Evolutionary conservation across 2,797 vertebrate species (phyloP).

Genomic region (Pseudochaenichthys georgianus): DNA sequence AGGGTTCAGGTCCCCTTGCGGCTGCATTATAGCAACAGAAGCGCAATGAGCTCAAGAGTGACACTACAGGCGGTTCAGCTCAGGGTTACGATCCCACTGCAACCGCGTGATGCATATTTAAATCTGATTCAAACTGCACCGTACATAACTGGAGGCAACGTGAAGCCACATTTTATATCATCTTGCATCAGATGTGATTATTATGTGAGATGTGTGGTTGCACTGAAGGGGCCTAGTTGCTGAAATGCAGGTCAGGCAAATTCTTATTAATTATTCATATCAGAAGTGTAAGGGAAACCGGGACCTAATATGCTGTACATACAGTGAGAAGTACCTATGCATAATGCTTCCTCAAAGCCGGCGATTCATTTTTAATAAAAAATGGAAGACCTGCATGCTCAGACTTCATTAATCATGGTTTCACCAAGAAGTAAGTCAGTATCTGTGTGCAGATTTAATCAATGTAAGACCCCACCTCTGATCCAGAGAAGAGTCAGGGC

Average conservation of each 20-base stretch:
- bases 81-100: slow-evolving; percentile 59
- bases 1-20: slow-evolving; percentile 41
- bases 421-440: slow-evolving; percentile 22
- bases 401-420: slow-evolving; percentile 14
- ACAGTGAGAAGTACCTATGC: slow-evolving; percentile 26
- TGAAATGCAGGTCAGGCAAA: slow-evolving; percentile 68
- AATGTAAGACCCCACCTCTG: background rate
- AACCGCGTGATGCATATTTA: slow-evolving; percentile 66
- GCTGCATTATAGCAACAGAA: slow-evolving; percentile 44
- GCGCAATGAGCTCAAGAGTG: slow-evolving; percentile 46
- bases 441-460: slow-evolving; percentile 28
- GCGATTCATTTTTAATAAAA: slow-evolving; percentile 52
- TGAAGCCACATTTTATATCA: slow-evolving; percentile 46
- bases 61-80: slow-evolving; percentile 64
- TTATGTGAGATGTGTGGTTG: slow-evolving; percentile 58
- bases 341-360: slow-evolving; percentile 34
- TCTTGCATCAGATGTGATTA: slow-evolving; percentile 61
- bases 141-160: slow-evolving; percentile 55
- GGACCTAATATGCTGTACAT: slow-evolving; percentile 50
- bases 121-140: slow-evolving; percentile 45
- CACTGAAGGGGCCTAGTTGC: slow-evolving; percentile 35
- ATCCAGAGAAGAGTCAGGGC: slow-evolving; percentile 11
- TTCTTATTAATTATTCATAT: slow-evolving; percentile 72
- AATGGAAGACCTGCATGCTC: slow-evolving; percentile 10
- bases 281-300: slow-evolving; percentile 39